Evolutionary conservation across 2,113 vertebrate genomes (phyloP).

Genomic region (Zosterops pallidus): DNA sequence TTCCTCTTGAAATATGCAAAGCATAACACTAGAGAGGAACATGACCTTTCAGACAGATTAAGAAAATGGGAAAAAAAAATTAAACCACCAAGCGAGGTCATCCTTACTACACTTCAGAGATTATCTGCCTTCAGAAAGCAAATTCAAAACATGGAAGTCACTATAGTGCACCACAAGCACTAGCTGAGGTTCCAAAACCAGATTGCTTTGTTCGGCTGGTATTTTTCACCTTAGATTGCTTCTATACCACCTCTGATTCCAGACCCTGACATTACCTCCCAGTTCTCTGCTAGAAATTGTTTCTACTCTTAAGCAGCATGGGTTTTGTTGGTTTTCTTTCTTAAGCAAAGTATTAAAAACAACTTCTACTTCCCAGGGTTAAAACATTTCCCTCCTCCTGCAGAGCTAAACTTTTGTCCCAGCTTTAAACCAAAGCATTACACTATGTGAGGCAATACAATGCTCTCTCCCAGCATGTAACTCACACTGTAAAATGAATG

Average conservation of each 20-base stretch:
- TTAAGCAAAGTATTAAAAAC: not conserved
- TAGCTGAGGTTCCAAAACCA: not conserved
- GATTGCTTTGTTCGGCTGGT: not conserved
- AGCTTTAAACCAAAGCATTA: not conserved
- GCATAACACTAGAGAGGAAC: not conserved
- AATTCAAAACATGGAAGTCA: not conserved
- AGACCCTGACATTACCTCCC: not conserved
- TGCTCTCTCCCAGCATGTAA: not conserved
- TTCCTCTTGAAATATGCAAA: not conserved
- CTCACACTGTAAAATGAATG: not conserved
- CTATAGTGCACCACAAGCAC: not conserved
- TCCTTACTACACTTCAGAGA: not conserved
- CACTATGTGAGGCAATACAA: not conserved
- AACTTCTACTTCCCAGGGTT: not conserved
- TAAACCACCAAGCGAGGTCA: not conserved
- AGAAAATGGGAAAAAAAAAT: not conserved
- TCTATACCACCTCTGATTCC: not conserved
- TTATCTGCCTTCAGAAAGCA: not conserved
- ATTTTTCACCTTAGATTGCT: not conserved
- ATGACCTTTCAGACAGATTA: not conserved
- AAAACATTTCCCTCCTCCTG: not conserved
- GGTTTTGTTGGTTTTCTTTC: too few species aligned
- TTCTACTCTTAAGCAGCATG: not conserved
- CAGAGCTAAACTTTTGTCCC: not conserved
- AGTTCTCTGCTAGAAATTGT: not conserved